Base-by-base conservation (phyloP, 2,113 vertebrate genomes). In the Mastomys coucha region DNA sequence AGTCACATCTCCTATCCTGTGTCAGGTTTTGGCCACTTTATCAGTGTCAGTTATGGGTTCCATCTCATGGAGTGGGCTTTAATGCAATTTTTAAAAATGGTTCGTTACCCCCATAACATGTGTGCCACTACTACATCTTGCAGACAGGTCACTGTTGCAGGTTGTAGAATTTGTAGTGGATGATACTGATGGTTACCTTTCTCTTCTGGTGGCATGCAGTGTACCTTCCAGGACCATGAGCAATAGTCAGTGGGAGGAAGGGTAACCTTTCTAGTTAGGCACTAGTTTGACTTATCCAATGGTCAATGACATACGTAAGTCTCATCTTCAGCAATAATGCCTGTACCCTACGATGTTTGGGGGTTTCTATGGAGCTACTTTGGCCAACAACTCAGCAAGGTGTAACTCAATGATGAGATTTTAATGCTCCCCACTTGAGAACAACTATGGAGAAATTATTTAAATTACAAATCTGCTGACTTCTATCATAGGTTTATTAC, bases 401-500 rank as follows among this genome's bases (percentile, higher is more conserved):
- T 58, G 33, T 58, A n/a, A 84, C 78, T 53, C 78, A 81, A 3
- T 65, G 4, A 24, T 4, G 10, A 73, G 22, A 39, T 13, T 77
- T 24, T 95, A 89, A 88, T 53, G 12, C 28, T 49, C 53, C 39
- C 82, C 17, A 28, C 7, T 28, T 85, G 80, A 76, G 31, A 76
- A 70, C 17, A 81, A 67, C 58, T 72, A 67, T n/a, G n/a, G 19
- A 28, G 28, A 89, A 77, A 78, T 96, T 56, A 78, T 51, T 92
- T 84, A 78, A 91, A 49, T 67, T 51, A 95, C 39, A 93, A 56
- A 90, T 92, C 84, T 51, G 22, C 69, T 51, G 16, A 94, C 24
- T 24, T 93, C 20, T 22, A 73, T 49, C 49, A 24, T 39, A 89
- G 78, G 36, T 26, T 77, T 82, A 65, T 49, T 73, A 95, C 67